A percentile compares a stretch with the other conserved stretches of the same genome.
phyloP scores from a whole-genome alignment of 2,113 vertebrate genomes.

The Speoplatyrhinus poulsoni region DNA sequence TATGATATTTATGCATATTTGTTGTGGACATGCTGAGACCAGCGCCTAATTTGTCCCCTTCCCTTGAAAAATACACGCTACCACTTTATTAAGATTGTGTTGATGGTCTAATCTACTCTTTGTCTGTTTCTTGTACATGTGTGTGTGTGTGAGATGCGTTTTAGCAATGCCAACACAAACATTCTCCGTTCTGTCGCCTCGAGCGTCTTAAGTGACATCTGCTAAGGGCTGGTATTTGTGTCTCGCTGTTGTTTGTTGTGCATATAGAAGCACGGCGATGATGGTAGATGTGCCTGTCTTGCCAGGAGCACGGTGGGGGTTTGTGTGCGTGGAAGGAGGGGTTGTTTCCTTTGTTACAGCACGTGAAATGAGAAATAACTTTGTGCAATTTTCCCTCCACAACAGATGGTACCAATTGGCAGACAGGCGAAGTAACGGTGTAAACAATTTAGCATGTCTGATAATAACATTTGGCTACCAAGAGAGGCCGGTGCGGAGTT shows the following conservation, averaged over 20 bases:
- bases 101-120: constrained; percentile 10
- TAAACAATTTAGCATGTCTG: constrained; percentile 73
- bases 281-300: constrained; percentile 37
- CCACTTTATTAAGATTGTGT: constrained; percentile 18
- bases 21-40: too few species aligned
- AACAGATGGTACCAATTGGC: constrained; percentile 76
- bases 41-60: too few species aligned
- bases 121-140: neutral
- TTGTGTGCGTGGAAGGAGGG: neutral
- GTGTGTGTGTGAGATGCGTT: neutral
- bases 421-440: constrained; percentile 63
- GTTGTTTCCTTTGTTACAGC: constrained; percentile 49
- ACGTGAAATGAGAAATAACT: constrained; percentile 70
- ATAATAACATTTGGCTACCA: constrained; percentile 73
- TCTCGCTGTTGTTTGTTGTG: constrained; percentile 27
- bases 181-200: neutral
- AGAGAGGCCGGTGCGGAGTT: constrained; percentile 52
- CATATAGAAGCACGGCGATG: constrained; percentile 15
- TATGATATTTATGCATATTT: too few species aligned
- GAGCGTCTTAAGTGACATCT: neutral
- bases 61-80: too few species aligned
- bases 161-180: neutral
- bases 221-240: constrained; percentile 1
- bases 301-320: constrained; percentile 39
- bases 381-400: constrained; percentile 63